Percentiles rank a stretch among this genome's conserved stretches.
These are phyloP conservation scores for Drosophila punjabiensis DNA, from an alignment of 1,140 invertebrate genomes.

Conservation along the genomic window DNA sequence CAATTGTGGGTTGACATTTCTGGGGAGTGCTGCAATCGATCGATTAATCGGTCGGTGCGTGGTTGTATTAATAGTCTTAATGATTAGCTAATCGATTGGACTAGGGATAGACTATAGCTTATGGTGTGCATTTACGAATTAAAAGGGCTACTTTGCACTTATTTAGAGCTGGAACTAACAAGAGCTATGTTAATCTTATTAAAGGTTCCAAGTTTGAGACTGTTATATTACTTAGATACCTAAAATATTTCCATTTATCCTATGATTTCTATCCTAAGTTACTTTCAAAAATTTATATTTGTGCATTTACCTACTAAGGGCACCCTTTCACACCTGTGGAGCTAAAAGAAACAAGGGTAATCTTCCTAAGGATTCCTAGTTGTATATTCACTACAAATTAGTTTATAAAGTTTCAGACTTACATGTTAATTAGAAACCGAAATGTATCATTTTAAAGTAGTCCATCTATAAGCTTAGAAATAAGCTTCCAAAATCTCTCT, in stretches of 20 bases:
- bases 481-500: neutral
- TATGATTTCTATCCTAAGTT: neutral
- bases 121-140: neutral
- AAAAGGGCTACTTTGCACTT: neutral
- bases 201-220: neutral
- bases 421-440: too few relatives aligned
- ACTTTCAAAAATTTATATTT: neutral
- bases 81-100: constrained; percentile 67
- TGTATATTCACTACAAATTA: neutral
- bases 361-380: neutral
- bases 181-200: too few relatives aligned
- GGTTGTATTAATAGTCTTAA: constrained; percentile 47
- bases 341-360: neutral
- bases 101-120: constrained; percentile 16
- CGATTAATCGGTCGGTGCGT: constrained; percentile 58
- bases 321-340: neutral
- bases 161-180: neutral
- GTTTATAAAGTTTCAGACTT: neutral
- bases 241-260: neutral
- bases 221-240: too few relatives aligned
- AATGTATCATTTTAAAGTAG: neutral
- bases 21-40: constrained; percentile 49
- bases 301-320: neutral
- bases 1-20: constrained; percentile 64
- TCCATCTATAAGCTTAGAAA: neutral